Base-by-base conservation (phyloP, 2,113 vertebrate genomes). In the human region DNA sequence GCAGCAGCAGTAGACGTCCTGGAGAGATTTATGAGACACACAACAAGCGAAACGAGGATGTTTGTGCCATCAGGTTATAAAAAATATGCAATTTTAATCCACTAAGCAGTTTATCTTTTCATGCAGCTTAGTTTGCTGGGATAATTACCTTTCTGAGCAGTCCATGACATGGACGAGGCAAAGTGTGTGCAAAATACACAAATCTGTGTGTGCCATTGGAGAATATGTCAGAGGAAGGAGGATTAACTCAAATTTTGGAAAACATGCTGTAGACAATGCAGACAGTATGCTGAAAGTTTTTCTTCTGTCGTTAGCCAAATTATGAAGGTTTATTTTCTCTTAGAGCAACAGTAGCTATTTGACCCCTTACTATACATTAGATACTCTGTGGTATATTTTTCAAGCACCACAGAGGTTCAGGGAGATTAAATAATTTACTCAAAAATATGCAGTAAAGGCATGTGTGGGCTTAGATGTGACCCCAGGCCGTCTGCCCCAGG, bases 11-110 rank as follows among this genome's bases (percentile, higher is more conserved):
- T 4, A 6, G 11, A 40, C 70, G 55, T 93, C 59, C 59, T 8
- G 18, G 73, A 55, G 87, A 96, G 94, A 96, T 57, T 89, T 89
- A 92, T 38, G 40, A 82, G 80, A 80, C 52, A 48, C 0, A 0
- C 61, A 75, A 38, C 61, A 50, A 80, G 48, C 4, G 0, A 83
- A 82, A 92, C 0, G 18, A 87, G 80, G 70, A 81, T 61, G 96
- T 76, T 93, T 82, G 57, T 90, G 76, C 80, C 72, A 85, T 1
- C 2, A 23, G 95, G 83, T 97, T 98, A 70, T 61, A 83, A 32
- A 95, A 97, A 97, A 97, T 90, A 95, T 85, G 94, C 94, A 93
- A 48, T 88, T 95, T 96, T 98, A 97, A 98, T 97, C 96, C 94
- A 78, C 64, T 95, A 97, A 97, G 94, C 81, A 96, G 93, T 98